Evolutionary conservation across 2,797 vertebrate species (phyloP).

Genomic region (Labroides dimidiatus): DNA sequence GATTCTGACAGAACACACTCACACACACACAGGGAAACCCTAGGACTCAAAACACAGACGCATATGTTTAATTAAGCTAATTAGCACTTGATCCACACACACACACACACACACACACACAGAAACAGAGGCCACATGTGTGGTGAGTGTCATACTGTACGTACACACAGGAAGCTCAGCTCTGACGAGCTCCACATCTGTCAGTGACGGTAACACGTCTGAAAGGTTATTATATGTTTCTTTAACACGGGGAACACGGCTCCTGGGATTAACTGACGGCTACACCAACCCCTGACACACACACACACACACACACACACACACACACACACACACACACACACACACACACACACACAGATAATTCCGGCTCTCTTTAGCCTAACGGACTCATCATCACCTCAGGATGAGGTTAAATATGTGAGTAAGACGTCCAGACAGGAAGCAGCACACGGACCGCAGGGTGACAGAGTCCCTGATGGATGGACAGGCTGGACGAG

Average conservation of each 20-base stretch:
- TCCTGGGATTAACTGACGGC: slow-evolving; percentile 40
- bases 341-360: no score
- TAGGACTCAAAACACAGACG: slow-evolving; percentile 56
- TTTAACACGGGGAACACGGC: slow-evolving; percentile 50
- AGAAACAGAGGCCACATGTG: no score
- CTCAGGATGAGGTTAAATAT: slow-evolving; percentile 34
- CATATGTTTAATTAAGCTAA: slow-evolving; percentile 67
- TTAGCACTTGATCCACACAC: slow-evolving; percentile 32
- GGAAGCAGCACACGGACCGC: slow-evolving; percentile 29
- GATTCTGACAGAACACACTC: slow-evolving; percentile 7
- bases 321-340: slow-evolving; percentile 6
- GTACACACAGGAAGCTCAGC: slow-evolving; percentile 10
- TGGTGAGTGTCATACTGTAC: slow-evolving; percentile 21
- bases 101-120: slow-evolving; percentile 21
- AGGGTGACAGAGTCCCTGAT: slow-evolving; percentile 53
- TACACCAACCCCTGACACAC: slow-evolving; percentile 37
- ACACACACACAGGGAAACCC: slow-evolving; percentile 1
- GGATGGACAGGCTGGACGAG: slow-evolving; percentile 66
- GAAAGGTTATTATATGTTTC: slow-evolving; percentile 71
- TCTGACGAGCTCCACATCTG: slow-evolving; percentile 69
- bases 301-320: slow-evolving; percentile 10
- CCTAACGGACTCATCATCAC: slow-evolving; percentile 54
- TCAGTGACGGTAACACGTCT: slow-evolving; percentile 72
- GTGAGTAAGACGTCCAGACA: slow-evolving; percentile 24
- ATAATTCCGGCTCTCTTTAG: slow-evolving; percentile 38